phyloP scores from a whole-genome alignment of 37 sponge, comb jelly and placozoan species.

The Lycopodina hypogea region DNA sequence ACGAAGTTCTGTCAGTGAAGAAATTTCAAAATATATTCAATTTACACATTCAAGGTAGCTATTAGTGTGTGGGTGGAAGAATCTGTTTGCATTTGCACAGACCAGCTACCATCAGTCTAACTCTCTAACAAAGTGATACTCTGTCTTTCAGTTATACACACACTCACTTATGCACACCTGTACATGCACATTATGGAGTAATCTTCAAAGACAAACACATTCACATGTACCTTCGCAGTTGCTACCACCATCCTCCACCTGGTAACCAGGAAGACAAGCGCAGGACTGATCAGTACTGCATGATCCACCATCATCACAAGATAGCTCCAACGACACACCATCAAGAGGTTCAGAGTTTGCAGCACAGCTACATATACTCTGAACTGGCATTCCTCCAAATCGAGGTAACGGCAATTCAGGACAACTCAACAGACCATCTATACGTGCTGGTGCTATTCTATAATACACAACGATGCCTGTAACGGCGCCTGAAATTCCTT shows the following conservation, averaged over 20 bases:
- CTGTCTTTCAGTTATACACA: no score
- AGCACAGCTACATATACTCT: background rate
- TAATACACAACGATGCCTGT: background rate
- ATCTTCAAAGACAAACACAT: no score
- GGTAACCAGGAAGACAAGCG: background rate
- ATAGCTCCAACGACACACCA: background rate
- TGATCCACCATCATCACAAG: background rate
- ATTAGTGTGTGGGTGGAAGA: no score
- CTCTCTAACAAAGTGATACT: no score
- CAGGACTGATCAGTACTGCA: background rate
- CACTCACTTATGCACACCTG: no score
- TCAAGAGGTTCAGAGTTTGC: background rate
- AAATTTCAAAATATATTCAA: no score
- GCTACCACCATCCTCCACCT: background rate
- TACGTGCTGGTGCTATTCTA: background rate
- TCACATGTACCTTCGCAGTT: no score
- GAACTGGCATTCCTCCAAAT: background rate
- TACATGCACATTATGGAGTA: no score
- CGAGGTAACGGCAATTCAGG: background rate
- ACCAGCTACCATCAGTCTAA: no score
- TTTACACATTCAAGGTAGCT: no score
- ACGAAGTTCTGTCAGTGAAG: no score
- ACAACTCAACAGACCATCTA: background rate
- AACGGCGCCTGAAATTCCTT: background rate
- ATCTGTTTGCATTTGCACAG: no score